Conservation (phyloP, 2,888 invertebrate species). For the Dicyrtomina minuta region DNA sequence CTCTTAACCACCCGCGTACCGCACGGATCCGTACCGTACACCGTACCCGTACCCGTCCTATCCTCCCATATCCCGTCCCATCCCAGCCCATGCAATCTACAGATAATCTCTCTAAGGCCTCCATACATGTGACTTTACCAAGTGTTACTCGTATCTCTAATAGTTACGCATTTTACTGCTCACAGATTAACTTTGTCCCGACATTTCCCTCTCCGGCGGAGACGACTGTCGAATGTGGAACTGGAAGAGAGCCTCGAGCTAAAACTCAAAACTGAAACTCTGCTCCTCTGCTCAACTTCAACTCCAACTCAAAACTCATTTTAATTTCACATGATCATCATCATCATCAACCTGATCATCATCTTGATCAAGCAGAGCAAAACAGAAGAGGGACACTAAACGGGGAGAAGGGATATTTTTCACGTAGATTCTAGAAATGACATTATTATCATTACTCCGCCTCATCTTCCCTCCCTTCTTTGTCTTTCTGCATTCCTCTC, state of each 20-base stretch:
- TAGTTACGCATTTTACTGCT: slow-evolving; percentile 29
- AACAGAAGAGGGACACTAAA: not conserved
- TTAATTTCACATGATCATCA: not conserved
- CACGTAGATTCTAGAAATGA: not conserved
- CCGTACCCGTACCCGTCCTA: too few species aligned
- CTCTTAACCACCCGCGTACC: not conserved
- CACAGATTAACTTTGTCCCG: slow-evolving; percentile 27
- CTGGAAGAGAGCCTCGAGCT: not conserved
- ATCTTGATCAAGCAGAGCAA: slow-evolving; percentile 1
- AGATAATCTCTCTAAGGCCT: not conserved
- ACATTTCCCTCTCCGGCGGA: not conserved
- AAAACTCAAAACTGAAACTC: slow-evolving; percentile 17
- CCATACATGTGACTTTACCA: not conserved
- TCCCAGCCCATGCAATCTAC: not conserved
- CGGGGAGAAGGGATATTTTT: not conserved
- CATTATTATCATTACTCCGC: not conserved
- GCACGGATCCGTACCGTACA: too few species aligned
- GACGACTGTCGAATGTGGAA: too few species aligned
- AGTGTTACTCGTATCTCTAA: slow-evolving; percentile 9
- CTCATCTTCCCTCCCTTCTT: too few species aligned
- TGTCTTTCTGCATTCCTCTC: too few species aligned
- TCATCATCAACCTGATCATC: not conserved
- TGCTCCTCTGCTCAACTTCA: not conserved
- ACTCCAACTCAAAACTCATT: not conserved
- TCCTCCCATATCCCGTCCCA: not conserved